phyloP scores from a whole-genome alignment of 2,113 vertebrate genomes.

The Motacilla tschutschensis region DNA sequence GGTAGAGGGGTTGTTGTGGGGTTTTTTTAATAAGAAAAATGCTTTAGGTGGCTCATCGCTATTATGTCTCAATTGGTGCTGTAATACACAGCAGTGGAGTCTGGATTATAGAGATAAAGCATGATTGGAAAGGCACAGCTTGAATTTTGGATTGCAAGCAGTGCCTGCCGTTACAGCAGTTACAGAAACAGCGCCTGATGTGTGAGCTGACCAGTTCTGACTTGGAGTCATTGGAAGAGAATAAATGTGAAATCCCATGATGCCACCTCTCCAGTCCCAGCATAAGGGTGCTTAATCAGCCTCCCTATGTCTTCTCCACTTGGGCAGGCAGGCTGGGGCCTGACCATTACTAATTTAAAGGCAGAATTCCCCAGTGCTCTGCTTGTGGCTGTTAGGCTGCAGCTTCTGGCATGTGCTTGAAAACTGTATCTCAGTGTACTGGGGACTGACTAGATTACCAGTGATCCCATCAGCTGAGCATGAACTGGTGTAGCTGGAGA shows the following conservation, averaged over 20 bases:
- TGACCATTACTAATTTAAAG: constrained; percentile 9
- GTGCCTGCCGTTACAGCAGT: neutral
- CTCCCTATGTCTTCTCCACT: neutral
- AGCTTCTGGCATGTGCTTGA: neutral
- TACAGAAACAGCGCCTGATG: neutral
- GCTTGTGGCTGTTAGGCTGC: neutral
- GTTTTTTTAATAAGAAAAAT: neutral
- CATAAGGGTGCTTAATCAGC: neutral
- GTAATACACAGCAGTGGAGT: neutral
- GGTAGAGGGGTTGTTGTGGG: neutral
- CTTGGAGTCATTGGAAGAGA: neutral
- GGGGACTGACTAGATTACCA: neutral
- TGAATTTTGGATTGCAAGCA: neutral
- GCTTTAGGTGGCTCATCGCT: neutral
- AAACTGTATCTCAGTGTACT: neutral
- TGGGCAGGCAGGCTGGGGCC: neutral
- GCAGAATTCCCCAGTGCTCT: neutral
- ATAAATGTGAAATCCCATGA: neutral
- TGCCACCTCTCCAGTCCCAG: neutral
- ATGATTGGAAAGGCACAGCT: constrained; percentile 8
- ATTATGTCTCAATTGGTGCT: neutral
- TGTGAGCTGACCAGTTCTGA: neutral
- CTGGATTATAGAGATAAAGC: neutral
- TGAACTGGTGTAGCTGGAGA: neutral
- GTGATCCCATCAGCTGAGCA: neutral